Evolutionary conservation across 2,113 vertebrate genomes (phyloP).

Genomic region (Gadus chalcogrammus): DNA sequence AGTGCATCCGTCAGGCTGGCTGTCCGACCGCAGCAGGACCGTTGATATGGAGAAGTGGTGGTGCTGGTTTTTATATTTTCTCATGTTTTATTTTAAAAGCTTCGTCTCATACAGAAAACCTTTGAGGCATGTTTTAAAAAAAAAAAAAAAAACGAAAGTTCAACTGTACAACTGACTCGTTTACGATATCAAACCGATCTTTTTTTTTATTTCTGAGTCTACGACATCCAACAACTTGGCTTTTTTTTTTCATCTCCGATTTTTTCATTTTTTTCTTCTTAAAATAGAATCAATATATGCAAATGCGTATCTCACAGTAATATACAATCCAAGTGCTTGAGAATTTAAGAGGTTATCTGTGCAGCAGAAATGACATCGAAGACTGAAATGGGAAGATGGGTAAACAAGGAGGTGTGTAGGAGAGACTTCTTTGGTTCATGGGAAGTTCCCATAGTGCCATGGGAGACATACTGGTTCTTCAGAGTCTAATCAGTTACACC

Average conservation of each 20-base stretch:
- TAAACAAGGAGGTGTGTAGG: conserved; percentile 44
- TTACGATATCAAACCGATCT: conserved; percentile 48
- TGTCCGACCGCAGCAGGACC: conserved; percentile 19
- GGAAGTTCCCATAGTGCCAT: conserved; percentile 69
- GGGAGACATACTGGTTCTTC: conserved; percentile 29
- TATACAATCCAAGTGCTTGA: conserved; percentile 79
- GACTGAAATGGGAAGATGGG: conserved; percentile 38
- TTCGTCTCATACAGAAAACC: conserved; percentile 43
- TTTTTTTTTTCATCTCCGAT: conserved; percentile 37
- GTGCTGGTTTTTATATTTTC: conserved; percentile 2
- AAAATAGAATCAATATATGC: conserved; percentile 76
- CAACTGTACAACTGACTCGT: conserved; percentile 59
- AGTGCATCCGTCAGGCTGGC: conserved; percentile 22
- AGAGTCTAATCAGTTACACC: conserved; percentile 31
- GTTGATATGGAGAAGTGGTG: not conserved
- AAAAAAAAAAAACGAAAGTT: conserved; percentile 53
- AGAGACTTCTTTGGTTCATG: conserved; percentile 69
- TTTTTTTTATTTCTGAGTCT: conserved; percentile 33
- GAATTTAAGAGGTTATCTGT: conserved; percentile 52
- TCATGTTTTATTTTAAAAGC: conserved; percentile 27
- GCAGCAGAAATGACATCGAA: conserved; percentile 20
- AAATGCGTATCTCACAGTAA: conserved; percentile 77
- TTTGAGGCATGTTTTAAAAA: conserved; percentile 62
- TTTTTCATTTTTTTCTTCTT: conserved; percentile 66
- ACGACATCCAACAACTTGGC: conserved; percentile 37